Evolutionary conservation across 2,797 vertebrate genomes (phyloP).

Genomic region (Enoplosus armatus): DNA sequence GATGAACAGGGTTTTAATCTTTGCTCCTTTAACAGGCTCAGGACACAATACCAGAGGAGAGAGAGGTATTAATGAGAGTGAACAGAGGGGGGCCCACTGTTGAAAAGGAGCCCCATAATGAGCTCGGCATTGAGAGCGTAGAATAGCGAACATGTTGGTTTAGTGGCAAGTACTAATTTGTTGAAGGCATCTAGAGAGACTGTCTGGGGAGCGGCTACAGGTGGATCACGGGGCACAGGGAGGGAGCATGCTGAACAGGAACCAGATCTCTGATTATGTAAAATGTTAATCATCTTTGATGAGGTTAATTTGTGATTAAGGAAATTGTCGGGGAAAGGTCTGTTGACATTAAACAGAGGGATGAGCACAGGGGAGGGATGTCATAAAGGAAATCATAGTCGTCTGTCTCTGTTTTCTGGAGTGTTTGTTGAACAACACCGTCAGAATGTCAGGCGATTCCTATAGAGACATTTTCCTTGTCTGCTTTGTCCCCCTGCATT

Average conservation of each 20-base stretch:
- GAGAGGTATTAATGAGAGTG: conserved; percentile 30
- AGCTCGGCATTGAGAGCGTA: conserved; percentile 29
- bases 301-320: conserved; percentile 28
- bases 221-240: conserved; percentile 25
- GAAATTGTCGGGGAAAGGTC: neutral
- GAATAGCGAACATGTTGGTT: conserved; percentile 24
- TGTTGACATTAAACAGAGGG: conserved; percentile 12
- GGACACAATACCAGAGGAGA: conserved; percentile 18
- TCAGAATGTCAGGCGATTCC: neutral
- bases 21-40: conserved; percentile 41
- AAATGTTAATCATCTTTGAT: conserved; percentile 29
- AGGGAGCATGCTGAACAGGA: conserved; percentile 30
- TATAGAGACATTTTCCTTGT: neutral
- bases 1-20: conserved; percentile 49
- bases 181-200: conserved; percentile 32
- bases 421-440: neutral
- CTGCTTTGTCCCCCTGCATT: neutral
- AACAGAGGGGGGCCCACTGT: conserved; percentile 17
- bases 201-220: conserved; percentile 36
- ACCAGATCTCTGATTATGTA: conserved; percentile 2
- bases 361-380: neutral
- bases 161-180: conserved; percentile 51
- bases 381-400: neutral
- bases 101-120: conserved; percentile 41
- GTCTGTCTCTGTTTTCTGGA: neutral